Evolutionary conservation across 1,140 invertebrate species (phyloP).

Genomic region (Hycleus phaleratus): DNA sequence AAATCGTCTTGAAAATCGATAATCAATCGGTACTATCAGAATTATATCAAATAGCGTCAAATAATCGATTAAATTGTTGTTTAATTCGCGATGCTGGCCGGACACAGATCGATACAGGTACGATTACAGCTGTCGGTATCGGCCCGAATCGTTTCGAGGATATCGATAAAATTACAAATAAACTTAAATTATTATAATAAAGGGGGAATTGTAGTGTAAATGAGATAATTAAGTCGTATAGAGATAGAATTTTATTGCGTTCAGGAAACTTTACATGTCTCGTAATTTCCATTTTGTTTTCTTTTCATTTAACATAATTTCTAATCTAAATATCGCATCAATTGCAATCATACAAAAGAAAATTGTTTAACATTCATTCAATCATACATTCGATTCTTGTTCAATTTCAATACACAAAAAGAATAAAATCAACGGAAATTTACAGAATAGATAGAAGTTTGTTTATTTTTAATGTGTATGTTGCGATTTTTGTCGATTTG

Average conservation of each 20-base stretch:
- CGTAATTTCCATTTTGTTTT: constrained; percentile 34
- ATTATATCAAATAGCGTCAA: constrained; percentile 48
- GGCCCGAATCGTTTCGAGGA: constrained; percentile 58
- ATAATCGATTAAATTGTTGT: constrained; percentile 51
- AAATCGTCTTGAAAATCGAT: constrained; percentile 57
- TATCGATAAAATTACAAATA: constrained; percentile 60
- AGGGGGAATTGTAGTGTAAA: constrained; percentile 22
- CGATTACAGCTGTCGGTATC: constrained; percentile 67
- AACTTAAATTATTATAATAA: constrained; percentile 49
- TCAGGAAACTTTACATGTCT: constrained; percentile 41
- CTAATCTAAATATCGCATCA: background rate
- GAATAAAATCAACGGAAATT: no score
- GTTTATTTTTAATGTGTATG: no score
- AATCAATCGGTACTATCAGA: constrained; percentile 44
- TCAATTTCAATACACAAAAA: no score
- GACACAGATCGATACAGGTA: constrained; percentile 61
- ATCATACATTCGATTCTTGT: no score
- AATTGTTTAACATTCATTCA: no score
- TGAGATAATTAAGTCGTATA: constrained; percentile 22
- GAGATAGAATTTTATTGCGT: constrained; percentile 43
- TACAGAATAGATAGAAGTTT: no score
- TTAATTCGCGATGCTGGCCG: constrained; percentile 68
- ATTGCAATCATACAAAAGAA: no score
- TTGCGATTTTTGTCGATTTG: background rate
- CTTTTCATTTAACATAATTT: background rate